Base-by-base conservation (phyloP, 2,797 vertebrate genomes). In the Rhincodon typus region DNA sequence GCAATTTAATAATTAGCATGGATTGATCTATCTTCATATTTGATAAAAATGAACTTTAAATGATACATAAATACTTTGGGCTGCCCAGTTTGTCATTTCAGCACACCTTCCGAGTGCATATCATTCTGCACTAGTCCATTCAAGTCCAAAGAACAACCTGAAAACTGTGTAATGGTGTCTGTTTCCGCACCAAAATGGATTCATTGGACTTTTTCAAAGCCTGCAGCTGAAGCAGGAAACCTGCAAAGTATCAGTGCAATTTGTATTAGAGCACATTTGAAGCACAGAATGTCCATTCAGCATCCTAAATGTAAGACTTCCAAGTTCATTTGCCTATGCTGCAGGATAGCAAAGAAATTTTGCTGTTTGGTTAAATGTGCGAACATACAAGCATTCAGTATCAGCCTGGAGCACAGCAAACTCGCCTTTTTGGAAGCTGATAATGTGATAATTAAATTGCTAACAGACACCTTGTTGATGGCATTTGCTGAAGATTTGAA, bases 361-460 rank as follows among this genome's bases (percentile, higher is more conserved):
- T 97, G 96, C 97, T 97, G 53, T 95, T 95, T 53, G 67, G 96
- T 97, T 97, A 97, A 98, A 98, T 97, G 96, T 98, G 97, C 97
- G 97, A 98, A 97, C 97, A 96, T 97, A 34, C 25, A 97, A 97
- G 97, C 98, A 98, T 97, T 96, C 97, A 98, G 97, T 97, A 97
- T 98, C 98, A 98, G 98, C 98, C 97, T 97, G 97, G 96, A 98
- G 98, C 98, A 98, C 97, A 97, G 97, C 97, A 98, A 98, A 97
- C 97, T 96, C 98, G 96, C 97, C 97, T 97, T 97, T 98, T 98
- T 98, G 98, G 98, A 98, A 98, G 98, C 98, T 98, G 98, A 98
- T 99, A 99, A 99, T 98, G 98, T 98, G 98, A 98, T 99, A 98
- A 99, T 99, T 99, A 99, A 99, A 99, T 98, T 98, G 98, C 98